Conservation (phyloP, 2,797 vertebrate species). For the Sphenodon punctatus region DNA sequence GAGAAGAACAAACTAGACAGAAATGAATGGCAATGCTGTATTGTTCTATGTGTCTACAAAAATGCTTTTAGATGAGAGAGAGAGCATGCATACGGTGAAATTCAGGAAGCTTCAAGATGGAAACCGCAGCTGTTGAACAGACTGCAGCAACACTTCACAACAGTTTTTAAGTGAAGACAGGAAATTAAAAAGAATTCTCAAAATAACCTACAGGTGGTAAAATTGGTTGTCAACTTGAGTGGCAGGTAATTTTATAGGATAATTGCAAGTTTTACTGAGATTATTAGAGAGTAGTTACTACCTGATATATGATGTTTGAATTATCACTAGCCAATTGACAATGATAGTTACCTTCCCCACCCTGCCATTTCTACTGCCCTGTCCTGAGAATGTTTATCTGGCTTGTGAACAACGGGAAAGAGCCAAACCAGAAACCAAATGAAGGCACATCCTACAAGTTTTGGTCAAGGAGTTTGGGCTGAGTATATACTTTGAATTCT, state of each 20-base stretch:
- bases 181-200: not conserved
- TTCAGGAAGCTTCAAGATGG: not conserved
- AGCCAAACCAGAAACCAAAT: not conserved
- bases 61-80: no score
- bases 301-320: not conserved
- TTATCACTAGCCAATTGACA: not conserved
- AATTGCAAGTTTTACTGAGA: not conserved
- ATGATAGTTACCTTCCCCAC: not conserved
- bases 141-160: not conserved
- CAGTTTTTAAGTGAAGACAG: fast-evolving
- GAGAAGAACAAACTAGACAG: no score
- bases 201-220: not conserved
- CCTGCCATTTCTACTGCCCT: not conserved
- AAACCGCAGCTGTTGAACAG: not conserved
- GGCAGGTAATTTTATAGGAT: not conserved
- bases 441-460: not conserved
- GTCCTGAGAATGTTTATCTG: not conserved
- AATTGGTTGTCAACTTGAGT: not conserved
- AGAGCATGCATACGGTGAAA: no score
- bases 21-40: no score
- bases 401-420: no score
- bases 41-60: no score
- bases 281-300: not conserved
- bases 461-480: not conserved
- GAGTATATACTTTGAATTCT: not conserved